These are phyloP conservation scores for Synergus umbraculus DNA, from an alignment of 2,888 invertebrate species.

Conservation along the genomic window DNA sequence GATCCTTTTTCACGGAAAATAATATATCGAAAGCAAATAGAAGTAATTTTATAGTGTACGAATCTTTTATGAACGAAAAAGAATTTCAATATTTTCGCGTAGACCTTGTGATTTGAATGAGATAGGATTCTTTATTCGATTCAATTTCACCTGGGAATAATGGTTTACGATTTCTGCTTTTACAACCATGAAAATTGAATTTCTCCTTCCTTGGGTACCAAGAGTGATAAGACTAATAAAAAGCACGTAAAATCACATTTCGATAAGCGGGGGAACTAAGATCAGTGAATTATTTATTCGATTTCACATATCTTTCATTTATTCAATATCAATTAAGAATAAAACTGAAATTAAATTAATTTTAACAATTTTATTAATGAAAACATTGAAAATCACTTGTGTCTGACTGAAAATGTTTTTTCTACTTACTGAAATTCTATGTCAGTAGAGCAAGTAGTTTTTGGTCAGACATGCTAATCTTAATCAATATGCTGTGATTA, in stretches of 20 bases:
- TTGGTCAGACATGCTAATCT: neutral
- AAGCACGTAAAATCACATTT: neutral
- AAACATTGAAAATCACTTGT: no score
- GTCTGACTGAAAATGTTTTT: neutral
- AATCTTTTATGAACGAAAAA: neutral
- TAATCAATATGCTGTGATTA: neutral
- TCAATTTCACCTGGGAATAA: neutral
- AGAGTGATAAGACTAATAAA: neutral
- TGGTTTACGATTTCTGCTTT: conserved; percentile 14
- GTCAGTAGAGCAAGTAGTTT: neutral
- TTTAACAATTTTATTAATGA: no score
- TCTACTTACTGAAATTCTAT: conserved; percentile 1
- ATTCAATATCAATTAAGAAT: no score
- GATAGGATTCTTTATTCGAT: neutral
- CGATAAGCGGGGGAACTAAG: neutral
- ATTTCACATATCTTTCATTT: neutral
- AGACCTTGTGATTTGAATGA: neutral
- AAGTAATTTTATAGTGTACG: neutral
- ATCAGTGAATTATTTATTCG: neutral
- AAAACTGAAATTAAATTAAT: no score
- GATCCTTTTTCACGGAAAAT: neutral
- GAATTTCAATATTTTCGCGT: neutral
- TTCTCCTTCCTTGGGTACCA: neutral
- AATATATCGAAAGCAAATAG: neutral
- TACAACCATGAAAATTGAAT: conserved; percentile 18